These are phyloP conservation scores for Brachyopa scutellaris DNA, from an alignment of 2,888 invertebrate species.

Conservation along the genomic window DNA sequence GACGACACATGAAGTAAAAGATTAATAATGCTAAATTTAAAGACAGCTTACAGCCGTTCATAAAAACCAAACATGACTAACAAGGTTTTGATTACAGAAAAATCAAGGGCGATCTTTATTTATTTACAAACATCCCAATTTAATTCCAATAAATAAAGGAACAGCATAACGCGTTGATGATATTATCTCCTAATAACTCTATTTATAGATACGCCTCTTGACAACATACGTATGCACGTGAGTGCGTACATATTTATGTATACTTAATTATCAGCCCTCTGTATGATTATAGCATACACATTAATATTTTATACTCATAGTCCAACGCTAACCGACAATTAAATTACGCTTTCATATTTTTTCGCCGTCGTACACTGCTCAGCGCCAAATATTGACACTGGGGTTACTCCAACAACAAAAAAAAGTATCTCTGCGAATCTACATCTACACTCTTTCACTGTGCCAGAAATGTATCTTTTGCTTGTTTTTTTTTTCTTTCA, in stretches of 20 bases:
- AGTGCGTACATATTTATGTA: too few species aligned
- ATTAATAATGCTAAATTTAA: too few species aligned
- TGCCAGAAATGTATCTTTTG: slow-evolving; percentile 29
- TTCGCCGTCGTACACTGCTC: slow-evolving; percentile 25
- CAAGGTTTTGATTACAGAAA: too few species aligned
- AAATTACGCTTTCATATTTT: slow-evolving; percentile 29
- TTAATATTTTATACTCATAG: slow-evolving; percentile 5
- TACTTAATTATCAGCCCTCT: slow-evolving; percentile 28
- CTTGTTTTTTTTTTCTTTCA: slow-evolving; percentile 11
- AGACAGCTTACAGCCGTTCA: too few species aligned
- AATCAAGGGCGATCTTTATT: too few species aligned
- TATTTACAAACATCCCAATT: too few species aligned
- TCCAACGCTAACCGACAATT: slow-evolving; percentile 35
- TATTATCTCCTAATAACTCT: slow-evolving; percentile 23
- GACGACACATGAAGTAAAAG: too few species aligned
- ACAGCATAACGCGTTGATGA: slow-evolving; percentile 13
- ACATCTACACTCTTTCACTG: not conserved
- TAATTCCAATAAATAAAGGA: too few species aligned
- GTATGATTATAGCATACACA: not conserved
- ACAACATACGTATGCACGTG: too few species aligned
- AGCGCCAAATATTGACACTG: slow-evolving; percentile 58
- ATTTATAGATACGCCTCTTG: slow-evolving; percentile 11
- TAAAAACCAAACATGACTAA: too few species aligned
- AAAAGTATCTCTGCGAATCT: slow-evolving; percentile 20
- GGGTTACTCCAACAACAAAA: slow-evolving; percentile 36